Conservation (phyloP, 2,888 invertebrate genomes). For the Polydrusus tereticollis region DNA sequence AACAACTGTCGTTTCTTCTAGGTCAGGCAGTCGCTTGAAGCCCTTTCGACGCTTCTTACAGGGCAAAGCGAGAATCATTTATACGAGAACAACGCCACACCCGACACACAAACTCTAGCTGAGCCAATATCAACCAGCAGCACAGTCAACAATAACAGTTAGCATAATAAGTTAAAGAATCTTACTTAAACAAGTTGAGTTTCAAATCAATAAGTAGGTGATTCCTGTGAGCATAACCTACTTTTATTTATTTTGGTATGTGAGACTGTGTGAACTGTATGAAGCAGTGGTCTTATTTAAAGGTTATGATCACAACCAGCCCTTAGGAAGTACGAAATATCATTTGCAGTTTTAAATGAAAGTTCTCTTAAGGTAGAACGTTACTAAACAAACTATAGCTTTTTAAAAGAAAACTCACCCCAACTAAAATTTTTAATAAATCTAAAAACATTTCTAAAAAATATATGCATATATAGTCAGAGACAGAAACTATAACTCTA, state of each 20-base stretch:
- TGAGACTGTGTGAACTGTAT: neutral
- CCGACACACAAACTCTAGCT: conserved; percentile 13
- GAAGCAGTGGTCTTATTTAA: neutral
- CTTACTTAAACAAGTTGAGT: neutral
- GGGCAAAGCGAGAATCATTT: conserved; percentile 12
- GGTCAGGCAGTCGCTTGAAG: conserved; percentile 86
- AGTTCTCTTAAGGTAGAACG: too few relatives aligned
- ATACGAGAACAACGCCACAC: neutral
- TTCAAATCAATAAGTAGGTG: neutral
- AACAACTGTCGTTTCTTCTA: conserved; percentile 62
- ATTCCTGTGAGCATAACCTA: neutral
- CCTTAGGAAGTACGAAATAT: neutral
- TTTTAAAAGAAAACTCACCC: too few relatives aligned
- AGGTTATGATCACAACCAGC: neutral
- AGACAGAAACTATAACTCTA: too few relatives aligned
- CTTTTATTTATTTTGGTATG: neutral
- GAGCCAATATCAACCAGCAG: conserved; percentile 9
- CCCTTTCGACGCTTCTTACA: conserved; percentile 76
- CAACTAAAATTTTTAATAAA: too few relatives aligned
- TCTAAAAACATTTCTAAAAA: neutral
- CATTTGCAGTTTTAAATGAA: neutral
- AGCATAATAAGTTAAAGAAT: neutral
- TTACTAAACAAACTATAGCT: too few relatives aligned
- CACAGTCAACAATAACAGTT: conserved; percentile 14
- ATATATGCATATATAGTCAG: neutral